These are phyloP conservation scores for Camelus dromedarius DNA, from an alignment of 2,113 vertebrate genomes.

Conservation along the genomic window DNA sequence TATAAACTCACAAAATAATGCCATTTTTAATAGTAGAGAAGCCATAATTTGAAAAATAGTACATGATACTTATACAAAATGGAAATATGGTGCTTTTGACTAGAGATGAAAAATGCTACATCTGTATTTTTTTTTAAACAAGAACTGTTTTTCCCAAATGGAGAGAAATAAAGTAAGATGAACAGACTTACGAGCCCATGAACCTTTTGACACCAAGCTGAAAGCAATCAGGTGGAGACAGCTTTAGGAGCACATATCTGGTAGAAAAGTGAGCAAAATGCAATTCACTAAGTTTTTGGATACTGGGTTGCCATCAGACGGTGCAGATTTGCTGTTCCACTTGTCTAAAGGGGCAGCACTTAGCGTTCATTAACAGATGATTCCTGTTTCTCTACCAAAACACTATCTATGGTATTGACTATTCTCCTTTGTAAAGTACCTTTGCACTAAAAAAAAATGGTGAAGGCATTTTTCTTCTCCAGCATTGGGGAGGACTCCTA, in stretches of 20 bases:
- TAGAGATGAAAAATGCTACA: not conserved
- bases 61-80: not conserved
- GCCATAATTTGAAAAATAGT: not conserved
- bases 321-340: not conserved
- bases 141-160: not conserved
- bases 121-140: not conserved
- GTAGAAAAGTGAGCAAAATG: not conserved
- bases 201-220: not conserved
- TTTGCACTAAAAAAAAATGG: not conserved
- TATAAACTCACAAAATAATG: not conserved
- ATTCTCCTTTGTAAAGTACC: not conserved
- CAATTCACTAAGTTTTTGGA: not conserved
- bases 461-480: not conserved
- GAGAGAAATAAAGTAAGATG: not conserved
- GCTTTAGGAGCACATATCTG: rapidly evolving
- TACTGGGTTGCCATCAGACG: not conserved
- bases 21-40: not conserved
- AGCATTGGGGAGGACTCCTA: not conserved
- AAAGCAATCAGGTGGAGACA: not conserved
- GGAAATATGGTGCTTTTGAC: not conserved
- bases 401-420: rapidly evolving
- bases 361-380: not conserved
- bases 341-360: not conserved
- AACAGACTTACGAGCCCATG: not conserved
- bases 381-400: not conserved